Conservation (phyloP, 1,140 invertebrate species). For the Tetramorium simillimum region DNA sequence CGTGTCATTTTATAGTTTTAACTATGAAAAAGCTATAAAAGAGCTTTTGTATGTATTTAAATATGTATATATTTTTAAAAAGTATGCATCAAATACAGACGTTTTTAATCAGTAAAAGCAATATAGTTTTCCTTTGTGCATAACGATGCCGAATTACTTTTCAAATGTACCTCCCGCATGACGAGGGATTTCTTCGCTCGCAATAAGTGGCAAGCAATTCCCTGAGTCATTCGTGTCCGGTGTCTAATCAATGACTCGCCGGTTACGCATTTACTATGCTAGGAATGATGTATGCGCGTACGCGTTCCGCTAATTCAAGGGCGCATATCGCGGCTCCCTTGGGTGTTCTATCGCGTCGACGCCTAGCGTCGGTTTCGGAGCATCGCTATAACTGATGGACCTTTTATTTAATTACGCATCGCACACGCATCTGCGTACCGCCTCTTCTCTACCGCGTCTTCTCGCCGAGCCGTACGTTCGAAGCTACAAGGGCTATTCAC, state of each 20-base stretch:
- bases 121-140: not conserved
- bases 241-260: constrained; percentile 73
- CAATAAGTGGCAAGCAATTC: constrained; percentile 74
- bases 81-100: not conserved
- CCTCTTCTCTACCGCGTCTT: constrained; percentile 22
- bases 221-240: constrained; percentile 62
- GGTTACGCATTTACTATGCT: constrained; percentile 67
- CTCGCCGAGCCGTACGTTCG: constrained; percentile 25
- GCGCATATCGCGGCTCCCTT: constrained; percentile 27
- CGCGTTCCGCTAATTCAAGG: constrained; percentile 33
- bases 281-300: constrained; percentile 66
- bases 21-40: no score
- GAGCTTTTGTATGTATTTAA: not conserved
- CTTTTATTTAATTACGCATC: constrained; percentile 76
- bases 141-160: not conserved
- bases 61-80: not conserved
- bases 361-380: constrained; percentile 63
- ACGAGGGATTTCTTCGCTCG: constrained; percentile 53
- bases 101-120: not conserved
- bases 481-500: constrained; percentile 64
- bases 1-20: not conserved
- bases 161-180: constrained; percentile 9
- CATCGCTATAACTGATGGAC: constrained; percentile 75
- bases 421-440: constrained; percentile 70
- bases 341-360: constrained; percentile 66